Evolutionary conservation across 2,113 vertebrate genomes (phyloP).

Genomic region (Rattus rattus): DNA sequence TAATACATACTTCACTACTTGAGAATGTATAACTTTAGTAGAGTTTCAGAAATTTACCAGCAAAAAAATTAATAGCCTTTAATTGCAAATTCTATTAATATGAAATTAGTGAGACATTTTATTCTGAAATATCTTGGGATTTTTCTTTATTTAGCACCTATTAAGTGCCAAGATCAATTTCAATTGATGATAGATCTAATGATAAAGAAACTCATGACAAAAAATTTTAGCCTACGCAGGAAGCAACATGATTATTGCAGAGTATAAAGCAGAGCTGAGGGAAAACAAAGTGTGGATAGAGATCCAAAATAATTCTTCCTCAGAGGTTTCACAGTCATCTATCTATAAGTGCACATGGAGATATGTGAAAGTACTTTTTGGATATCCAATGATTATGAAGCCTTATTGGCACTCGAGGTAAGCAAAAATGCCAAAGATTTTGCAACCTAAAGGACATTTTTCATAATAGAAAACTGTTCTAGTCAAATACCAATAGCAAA

Average conservation of each 20-base stretch:
- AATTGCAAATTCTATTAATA: constrained; percentile 26
- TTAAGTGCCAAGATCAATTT: background rate
- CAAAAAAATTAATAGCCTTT: background rate
- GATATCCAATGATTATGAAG: background rate
- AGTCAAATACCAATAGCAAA: background rate
- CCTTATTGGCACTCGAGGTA: background rate
- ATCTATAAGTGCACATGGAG: background rate
- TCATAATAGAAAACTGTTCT: background rate
- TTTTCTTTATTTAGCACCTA: background rate
- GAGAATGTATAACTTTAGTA: background rate
- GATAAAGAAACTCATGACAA: background rate
- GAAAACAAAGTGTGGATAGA: background rate
- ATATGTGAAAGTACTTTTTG: background rate
- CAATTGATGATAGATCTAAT: background rate
- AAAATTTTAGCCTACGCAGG: background rate
- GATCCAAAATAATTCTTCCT: background rate
- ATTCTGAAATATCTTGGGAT: background rate
- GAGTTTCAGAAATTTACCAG: constrained; percentile 25
- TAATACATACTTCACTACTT: background rate
- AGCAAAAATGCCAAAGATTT: background rate
- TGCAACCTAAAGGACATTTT: background rate
- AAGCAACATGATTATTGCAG: background rate
- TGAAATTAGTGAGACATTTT: background rate
- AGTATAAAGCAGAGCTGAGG: background rate
- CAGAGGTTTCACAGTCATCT: background rate